Base-by-base conservation (phyloP, 2,797 vertebrate species). In the Microctenopoma steveboyesi region DNA sequence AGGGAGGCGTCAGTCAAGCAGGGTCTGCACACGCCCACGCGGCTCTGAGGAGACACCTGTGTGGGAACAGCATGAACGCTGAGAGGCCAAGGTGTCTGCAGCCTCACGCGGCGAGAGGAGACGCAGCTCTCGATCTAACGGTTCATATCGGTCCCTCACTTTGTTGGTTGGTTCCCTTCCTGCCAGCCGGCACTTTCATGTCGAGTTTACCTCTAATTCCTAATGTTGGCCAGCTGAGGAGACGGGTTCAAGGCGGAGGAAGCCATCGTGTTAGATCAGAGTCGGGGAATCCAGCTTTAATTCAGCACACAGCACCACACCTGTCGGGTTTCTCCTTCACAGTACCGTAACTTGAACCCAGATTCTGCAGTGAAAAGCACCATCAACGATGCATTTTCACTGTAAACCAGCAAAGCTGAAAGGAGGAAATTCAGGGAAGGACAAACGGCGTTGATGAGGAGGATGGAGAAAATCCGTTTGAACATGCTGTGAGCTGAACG, bases 51-150 rank as follows among this genome's bases (percentile, higher is more conserved):
- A 18, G 33, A 18, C 15, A 35, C 51, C 45, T 45, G 28, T 42
- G 71, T 68, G 61, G 56, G 66, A 12, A 63, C 16, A 53, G 16
- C 43, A 37, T 15, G n/a, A 60, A 39, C 4, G 28, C 5, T 22
- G 9, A 48, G n/a, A 7, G 7, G 28, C 25, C 2, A 14, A 62
- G 35, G 7, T 22, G 25, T 42, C 47, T 18, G 18, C 18, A 18
- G 18, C 18, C 18, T 18, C 18, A 18, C 18, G 18, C 18, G 18
- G 18, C 18, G 18, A 18, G 18, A 18, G 18, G 18, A 18, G 18
- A 18, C 18, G 18, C 8, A 15, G 43, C 13, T 60, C 27, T 47
- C 4, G 1, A 48, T 18, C 18, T 18, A 18, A 18, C 18, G 18
- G 18, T 18, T 18, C 18, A 18, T 18, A 18, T 18, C 18, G 18